A percentile compares a stretch with the other conserved stretches of the same genome.
Evolutionary conservation across 1,140 invertebrate species (phyloP).

Genomic region (Papilio helenus): DNA sequence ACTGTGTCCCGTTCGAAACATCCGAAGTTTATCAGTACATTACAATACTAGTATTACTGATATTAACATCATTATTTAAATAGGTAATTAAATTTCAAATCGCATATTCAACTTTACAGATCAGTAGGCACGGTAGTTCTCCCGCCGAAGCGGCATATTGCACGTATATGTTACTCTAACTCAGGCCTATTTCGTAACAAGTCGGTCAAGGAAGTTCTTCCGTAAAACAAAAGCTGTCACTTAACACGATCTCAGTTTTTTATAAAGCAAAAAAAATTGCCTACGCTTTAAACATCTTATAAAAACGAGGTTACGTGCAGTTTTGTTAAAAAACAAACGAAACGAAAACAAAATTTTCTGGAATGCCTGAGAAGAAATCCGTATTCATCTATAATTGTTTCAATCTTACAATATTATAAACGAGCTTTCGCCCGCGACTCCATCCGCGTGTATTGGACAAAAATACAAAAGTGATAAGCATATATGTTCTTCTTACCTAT

Average conservation of each 20-base stretch:
- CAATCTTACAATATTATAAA: neutral
- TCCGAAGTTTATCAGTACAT: too few species aligned
- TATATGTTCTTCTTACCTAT: too few species aligned
- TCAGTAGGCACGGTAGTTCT: neutral
- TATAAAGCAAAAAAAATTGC: slow-evolving; percentile 33
- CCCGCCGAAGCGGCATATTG: neutral
- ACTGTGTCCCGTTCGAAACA: too few species aligned
- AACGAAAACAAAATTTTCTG: too few species aligned
- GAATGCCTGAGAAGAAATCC: neutral
- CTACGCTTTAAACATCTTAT: slow-evolving; percentile 18
- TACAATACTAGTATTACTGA: too few species aligned
- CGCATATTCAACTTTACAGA: neutral
- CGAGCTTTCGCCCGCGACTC: too few species aligned
- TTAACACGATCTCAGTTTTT: slow-evolving; percentile 39
- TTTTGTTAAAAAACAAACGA: slow-evolving; percentile 4
- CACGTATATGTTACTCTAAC: neutral
- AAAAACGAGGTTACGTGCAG: slow-evolving; percentile 29
- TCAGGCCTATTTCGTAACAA: slow-evolving; percentile 19
- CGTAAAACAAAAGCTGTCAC: slow-evolving; percentile 38
- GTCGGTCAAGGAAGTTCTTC: slow-evolving; percentile 40
- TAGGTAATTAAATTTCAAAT: too few species aligned
- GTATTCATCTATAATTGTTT: neutral
- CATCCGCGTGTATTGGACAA: too few species aligned
- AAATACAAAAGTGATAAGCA: too few species aligned
- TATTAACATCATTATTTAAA: too few species aligned